Percentiles rank a stretch among this genome's conserved stretches.
These are phyloP conservation scores for Abrostola triplasia DNA, from an alignment of 2,888 invertebrate genomes.

Conservation along the genomic window DNA sequence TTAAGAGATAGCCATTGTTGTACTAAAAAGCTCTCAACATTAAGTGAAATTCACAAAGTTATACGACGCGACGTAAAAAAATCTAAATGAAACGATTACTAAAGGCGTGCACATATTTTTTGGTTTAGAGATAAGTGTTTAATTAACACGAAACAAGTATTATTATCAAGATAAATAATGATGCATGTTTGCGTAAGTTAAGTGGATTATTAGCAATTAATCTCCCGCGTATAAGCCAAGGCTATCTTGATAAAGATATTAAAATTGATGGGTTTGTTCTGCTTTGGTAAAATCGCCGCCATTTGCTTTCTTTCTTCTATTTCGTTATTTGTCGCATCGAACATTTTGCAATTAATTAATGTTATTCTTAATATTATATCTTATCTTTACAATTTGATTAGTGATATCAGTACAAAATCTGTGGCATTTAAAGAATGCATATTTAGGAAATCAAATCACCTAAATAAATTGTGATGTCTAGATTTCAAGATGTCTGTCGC, in stretches of 20 bases:
- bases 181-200: constrained; percentile 55
- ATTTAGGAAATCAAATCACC: too few species aligned
- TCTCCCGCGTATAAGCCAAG: constrained; percentile 58
- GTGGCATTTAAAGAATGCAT: background rate
- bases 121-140: constrained; percentile 9
- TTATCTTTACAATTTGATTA: constrained; percentile 18
- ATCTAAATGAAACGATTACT: too few species aligned
- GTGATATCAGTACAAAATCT: constrained; percentile 17
- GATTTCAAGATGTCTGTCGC: too few species aligned
- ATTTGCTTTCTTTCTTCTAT: constrained; percentile 14
- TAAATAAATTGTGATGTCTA: too few species aligned
- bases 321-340: background rate
- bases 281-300: constrained; percentile 13
- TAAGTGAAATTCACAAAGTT: too few species aligned
- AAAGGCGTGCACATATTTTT: too few species aligned
- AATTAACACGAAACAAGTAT: constrained; percentile 22
- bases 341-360: constrained; percentile 11
- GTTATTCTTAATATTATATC: constrained; percentile 4
- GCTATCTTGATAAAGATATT: constrained; percentile 51
- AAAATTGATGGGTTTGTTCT: constrained; percentile 31
- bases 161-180: constrained; percentile 51
- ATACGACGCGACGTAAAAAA: too few species aligned
- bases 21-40: too few species aligned
- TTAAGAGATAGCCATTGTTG: too few species aligned
- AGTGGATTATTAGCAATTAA: constrained; percentile 66